phyloP scores from a whole-genome alignment of 2,888 invertebrate genomes.

The Notocelia uddmanniana region DNA sequence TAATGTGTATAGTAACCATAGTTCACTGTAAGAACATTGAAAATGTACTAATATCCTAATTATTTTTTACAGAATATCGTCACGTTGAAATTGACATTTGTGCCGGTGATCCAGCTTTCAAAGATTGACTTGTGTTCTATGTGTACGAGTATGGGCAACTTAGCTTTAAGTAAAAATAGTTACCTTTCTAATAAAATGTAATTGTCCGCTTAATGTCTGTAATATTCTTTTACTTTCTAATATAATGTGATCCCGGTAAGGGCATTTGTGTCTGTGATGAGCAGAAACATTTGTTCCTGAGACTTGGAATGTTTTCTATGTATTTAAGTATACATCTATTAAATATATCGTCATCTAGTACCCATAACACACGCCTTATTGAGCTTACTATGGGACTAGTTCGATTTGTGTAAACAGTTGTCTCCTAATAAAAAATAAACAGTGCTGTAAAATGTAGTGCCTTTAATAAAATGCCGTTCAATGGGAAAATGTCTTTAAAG shows the following conservation, averaged over 20 bases:
- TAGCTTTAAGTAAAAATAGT: background rate
- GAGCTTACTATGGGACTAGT: no score
- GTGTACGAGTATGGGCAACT: background rate
- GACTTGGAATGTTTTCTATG: no score
- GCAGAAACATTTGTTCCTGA: no score
- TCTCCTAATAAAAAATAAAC: no score
- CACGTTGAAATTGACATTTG: conserved; percentile 29
- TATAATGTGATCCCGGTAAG: no score
- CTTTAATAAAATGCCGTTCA: background rate
- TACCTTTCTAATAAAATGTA: background rate
- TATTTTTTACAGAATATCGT: conserved; percentile 20
- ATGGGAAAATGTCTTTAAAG: background rate
- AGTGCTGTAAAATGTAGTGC: background rate
- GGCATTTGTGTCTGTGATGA: no score
- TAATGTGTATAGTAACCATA: background rate
- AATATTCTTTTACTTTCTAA: background rate
- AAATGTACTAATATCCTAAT: background rate
- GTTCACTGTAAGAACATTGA: background rate
- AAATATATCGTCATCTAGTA: no score
- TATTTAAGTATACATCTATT: no score
- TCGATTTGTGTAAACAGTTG: no score
- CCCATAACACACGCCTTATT: no score
- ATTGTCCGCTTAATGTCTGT: background rate
- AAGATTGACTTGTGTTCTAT: background rate
- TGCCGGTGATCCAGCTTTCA: conserved; percentile 15